Percentiles rank a stretch among this genome's conserved stretches.
Conservation (phyloP, 2,797 vertebrate species). For the Threskiornis aethiopicus region DNA sequence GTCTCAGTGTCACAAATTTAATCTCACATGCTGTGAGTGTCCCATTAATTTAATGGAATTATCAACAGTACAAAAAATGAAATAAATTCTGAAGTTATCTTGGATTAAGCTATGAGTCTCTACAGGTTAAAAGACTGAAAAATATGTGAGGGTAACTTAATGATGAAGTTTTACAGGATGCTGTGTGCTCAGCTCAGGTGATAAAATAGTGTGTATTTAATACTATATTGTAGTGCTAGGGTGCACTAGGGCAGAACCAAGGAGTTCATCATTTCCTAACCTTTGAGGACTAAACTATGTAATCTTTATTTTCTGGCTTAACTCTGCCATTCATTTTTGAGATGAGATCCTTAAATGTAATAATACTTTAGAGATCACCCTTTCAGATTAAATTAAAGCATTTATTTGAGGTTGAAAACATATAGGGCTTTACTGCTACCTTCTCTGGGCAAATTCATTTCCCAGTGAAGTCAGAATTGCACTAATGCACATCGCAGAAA, state of each 20-base stretch:
- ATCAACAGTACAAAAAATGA: background rate
- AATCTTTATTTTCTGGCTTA: background rate
- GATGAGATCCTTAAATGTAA: background rate
- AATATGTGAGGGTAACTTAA: background rate
- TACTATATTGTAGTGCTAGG: background rate
- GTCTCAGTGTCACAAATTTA: background rate
- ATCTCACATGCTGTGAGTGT: background rate
- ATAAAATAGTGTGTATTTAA: background rate
- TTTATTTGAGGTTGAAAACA: background rate
- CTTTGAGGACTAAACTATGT: background rate
- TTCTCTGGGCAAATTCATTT: background rate
- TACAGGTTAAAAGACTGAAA: background rate
- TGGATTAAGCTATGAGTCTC: background rate
- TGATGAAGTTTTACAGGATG: background rate
- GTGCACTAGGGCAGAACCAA: background rate
- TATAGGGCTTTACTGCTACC: background rate
- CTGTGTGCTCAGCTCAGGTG: rapidly evolving
- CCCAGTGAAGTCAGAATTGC: background rate
- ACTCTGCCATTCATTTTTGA: background rate
- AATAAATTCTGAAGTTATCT: background rate
- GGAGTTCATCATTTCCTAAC: background rate
- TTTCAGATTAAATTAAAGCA: background rate
- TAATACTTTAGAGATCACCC: background rate
- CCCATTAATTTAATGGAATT: background rate
- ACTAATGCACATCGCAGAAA: background rate